Conservation (phyloP, 2,888 invertebrate genomes). For the Tetranychus piercei region DNA sequence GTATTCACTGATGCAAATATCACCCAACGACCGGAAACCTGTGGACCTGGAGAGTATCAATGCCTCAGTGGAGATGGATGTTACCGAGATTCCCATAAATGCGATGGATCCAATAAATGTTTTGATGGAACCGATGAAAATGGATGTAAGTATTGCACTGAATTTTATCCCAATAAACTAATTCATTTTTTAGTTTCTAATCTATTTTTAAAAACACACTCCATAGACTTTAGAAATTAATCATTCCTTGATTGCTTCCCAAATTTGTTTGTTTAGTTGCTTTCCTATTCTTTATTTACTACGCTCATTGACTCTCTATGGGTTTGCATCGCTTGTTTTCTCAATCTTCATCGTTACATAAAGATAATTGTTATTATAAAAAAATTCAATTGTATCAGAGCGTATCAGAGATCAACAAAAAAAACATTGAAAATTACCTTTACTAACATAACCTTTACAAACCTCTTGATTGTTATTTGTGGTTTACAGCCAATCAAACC, state of each 20-base stretch:
- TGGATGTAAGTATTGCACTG: conserved; percentile 41
- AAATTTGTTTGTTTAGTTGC: neutral
- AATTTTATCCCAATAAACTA: neutral
- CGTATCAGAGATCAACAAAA: neutral
- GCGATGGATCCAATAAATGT: conserved; percentile 60
- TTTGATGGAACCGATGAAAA: conserved; percentile 67
- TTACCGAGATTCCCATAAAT: conserved; percentile 51
- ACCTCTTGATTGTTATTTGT: neutral
- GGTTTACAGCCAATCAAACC: neutral
- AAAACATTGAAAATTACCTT: too few species aligned
- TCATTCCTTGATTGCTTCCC: too few species aligned
- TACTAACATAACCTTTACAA: neutral
- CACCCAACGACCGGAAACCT: conserved; percentile 34
- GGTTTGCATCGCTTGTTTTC: too few species aligned
- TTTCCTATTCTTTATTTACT: neutral
- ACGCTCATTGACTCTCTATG: neutral
- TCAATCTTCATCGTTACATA: neutral
- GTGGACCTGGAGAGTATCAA: conserved; percentile 52
- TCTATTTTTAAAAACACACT: too few species aligned
- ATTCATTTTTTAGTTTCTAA: too few species aligned
- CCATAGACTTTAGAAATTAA: too few species aligned
- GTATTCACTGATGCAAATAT: conserved; percentile 70
- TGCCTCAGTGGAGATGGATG: conserved; percentile 53
- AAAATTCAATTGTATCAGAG: neutral
- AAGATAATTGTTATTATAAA: neutral